Base-by-base conservation (phyloP, 2,888 invertebrate genomes). In the Sycophila texana region DNA sequence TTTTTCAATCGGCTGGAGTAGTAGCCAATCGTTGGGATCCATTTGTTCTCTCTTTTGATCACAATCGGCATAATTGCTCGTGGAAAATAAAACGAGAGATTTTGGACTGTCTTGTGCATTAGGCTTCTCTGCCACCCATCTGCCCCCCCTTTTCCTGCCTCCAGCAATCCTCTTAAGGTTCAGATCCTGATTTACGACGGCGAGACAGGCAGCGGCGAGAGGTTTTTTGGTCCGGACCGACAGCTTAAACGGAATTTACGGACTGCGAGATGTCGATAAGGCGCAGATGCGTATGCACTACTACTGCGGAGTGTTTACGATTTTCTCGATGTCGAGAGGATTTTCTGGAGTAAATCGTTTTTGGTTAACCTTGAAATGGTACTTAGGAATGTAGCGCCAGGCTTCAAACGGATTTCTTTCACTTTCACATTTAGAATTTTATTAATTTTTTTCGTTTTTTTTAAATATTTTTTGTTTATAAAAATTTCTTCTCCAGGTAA, bases 181-280 rank as follows among this genome's bases (percentile, higher is more conserved):
- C 39, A 30, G 63, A 68, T 68, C 57, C 68, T 68, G 68, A 68
- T 68, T 68, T 68, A 68, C 68, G 30, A 30, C n/a, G 49, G 51
- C 68, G 55, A 49, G 18, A 18, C 18, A 22, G 53, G 26, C 55
- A 51, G 22, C 26, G 14, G 16, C 20, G 14, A n/a, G 18, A 22
- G 58, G 58, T 20, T 58, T 16, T 26, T 14, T 16, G 26, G 60
- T 47, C 63, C 39, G 26, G 22, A 26, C 61, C n/a, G 39, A 63
- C 3, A 18, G 16, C 47, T 63, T 60, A 26, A 13, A 22, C 39
- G 57, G 53, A 73, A 73, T 73, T 63, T 73, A 53, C 55, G 26
- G 67, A 68, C 67, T 55, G 18, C 55, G 53, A 63, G 63, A 55
- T 65, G 39, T 20, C 18, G 61, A 63, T 73, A 73, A 73, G 58